These are phyloP conservation scores for Carassius gibelio DNA, from an alignment of 2,113 vertebrate species.

Conservation along the genomic window DNA sequence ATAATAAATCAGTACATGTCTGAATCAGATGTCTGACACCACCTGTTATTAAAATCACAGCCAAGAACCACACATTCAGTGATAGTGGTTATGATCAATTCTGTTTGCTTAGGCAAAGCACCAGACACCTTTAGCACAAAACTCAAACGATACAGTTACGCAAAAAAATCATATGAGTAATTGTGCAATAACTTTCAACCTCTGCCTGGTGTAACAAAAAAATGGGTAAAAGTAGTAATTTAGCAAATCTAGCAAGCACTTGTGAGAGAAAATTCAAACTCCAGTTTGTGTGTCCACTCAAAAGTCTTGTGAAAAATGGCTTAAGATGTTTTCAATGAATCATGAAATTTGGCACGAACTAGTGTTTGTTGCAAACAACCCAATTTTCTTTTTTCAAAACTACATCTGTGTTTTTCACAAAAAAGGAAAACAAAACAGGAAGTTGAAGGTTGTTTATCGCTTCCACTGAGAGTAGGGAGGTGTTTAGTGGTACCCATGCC, in stretches of 20 bases:
- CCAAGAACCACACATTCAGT: neutral
- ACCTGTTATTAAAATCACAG: neutral
- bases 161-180: no score
- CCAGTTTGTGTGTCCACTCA: neutral
- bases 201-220: neutral
- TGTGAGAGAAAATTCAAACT: neutral
- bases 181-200: neutral
- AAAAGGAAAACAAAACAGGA: conserved; percentile 29
- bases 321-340: neutral
- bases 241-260: neutral
- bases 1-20: neutral
- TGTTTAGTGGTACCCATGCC: neutral
- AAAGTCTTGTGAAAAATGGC: neutral
- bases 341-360: neutral
- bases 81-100: neutral
- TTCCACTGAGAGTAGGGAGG: neutral
- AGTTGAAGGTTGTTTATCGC: conserved; percentile 36
- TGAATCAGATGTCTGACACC: neutral
- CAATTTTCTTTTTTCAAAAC: neutral
- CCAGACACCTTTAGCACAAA: neutral
- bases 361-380: neutral
- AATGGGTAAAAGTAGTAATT: neutral
- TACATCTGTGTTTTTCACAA: neutral
- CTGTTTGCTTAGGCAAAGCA: neutral
- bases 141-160: neutral